These are phyloP conservation scores for Caenorhabditis briggsae DNA, from an alignment of 1,140 invertebrate species.

Conservation along the genomic window DNA sequence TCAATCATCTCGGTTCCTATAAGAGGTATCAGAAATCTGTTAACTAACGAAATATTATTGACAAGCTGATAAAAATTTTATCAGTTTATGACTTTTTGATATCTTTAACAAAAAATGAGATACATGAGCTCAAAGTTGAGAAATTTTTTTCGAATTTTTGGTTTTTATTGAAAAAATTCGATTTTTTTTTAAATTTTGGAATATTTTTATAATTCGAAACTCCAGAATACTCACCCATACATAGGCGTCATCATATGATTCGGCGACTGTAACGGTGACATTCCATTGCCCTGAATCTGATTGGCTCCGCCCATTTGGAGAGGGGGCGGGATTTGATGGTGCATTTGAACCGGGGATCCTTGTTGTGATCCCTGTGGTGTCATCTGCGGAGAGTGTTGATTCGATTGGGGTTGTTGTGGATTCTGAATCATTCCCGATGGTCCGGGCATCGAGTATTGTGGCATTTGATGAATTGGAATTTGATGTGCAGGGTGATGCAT, in stretches of 20 bases:
- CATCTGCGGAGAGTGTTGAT: conserved; percentile 2
- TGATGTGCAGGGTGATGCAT: not conserved
- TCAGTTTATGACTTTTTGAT: too few species aligned
- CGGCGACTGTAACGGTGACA: conserved; percentile 23
- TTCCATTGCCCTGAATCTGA: conserved; percentile 13
- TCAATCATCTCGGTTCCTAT: too few species aligned
- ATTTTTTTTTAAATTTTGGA: too few species aligned
- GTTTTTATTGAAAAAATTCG: too few species aligned
- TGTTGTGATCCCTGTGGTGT: conserved; percentile 34
- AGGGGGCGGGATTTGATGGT: conserved; percentile 13
- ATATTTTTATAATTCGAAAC: too few species aligned
- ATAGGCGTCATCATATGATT: conserved; percentile 53
- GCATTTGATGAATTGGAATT: conserved; percentile 21
- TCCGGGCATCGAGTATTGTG: conserved; percentile 15
- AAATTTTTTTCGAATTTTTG: too few species aligned
- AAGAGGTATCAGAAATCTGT: too few species aligned
- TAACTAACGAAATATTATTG: too few species aligned
- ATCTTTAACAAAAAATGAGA: too few species aligned
- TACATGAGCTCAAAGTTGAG: too few species aligned
- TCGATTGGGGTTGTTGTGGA: not conserved
- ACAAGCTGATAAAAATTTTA: too few species aligned
- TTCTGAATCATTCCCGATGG: conserved; percentile 25
- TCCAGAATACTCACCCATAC: conserved; percentile 9
- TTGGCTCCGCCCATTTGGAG: not conserved
- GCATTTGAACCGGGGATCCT: conserved; percentile 32